Percentiles rank a stretch among this genome's conserved stretches.
Evolutionary conservation across 2,888 invertebrate species (phyloP).

Genomic region (Drosophila limbata): DNA sequence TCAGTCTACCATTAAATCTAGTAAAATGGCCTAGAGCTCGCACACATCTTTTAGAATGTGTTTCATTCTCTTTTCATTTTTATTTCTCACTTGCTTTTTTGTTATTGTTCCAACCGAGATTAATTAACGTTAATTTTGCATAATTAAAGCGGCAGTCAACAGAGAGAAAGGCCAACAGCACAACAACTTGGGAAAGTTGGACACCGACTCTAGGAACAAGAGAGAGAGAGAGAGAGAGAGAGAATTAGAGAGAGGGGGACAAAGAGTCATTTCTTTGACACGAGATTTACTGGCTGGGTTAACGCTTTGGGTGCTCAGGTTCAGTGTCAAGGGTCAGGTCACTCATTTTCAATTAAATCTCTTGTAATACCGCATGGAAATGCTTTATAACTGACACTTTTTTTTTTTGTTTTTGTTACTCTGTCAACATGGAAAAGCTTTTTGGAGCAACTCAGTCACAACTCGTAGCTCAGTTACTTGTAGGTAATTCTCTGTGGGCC

Average conservation of each 20-base stretch:
- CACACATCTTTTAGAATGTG: constrained; percentile 27
- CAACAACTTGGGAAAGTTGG: constrained; percentile 45
- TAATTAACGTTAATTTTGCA: constrained; percentile 82
- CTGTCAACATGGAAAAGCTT: constrained; percentile 54
- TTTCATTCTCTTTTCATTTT: constrained; percentile 8
- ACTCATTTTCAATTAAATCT: constrained; percentile 63
- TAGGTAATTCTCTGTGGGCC: constrained; percentile 38
- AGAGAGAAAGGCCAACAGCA: constrained; percentile 43
- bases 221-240: too few species aligned
- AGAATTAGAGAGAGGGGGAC: not conserved
- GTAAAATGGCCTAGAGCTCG: not conserved
- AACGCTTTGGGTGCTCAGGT: constrained; percentile 39
- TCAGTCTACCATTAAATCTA: not conserved
- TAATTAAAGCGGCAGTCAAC: constrained; percentile 65
- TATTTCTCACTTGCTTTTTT: constrained; percentile 15
- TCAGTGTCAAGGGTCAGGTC: constrained; percentile 69
- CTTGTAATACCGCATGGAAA: constrained; percentile 55
- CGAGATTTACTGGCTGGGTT: constrained; percentile 25
- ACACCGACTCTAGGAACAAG: not conserved
- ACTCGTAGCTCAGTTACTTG: constrained; percentile 19
- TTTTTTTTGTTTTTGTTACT: not conserved
- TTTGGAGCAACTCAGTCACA: constrained; percentile 26
- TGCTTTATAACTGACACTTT: constrained; percentile 29
- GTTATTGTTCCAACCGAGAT: constrained; percentile 69
- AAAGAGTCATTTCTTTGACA: constrained; percentile 14